Evolutionary conservation across 2,797 vertebrate genomes (phyloP), one percentile per base, ranked within the genome.

Genomic region (Acrossocheilus fasciatus): DNA sequence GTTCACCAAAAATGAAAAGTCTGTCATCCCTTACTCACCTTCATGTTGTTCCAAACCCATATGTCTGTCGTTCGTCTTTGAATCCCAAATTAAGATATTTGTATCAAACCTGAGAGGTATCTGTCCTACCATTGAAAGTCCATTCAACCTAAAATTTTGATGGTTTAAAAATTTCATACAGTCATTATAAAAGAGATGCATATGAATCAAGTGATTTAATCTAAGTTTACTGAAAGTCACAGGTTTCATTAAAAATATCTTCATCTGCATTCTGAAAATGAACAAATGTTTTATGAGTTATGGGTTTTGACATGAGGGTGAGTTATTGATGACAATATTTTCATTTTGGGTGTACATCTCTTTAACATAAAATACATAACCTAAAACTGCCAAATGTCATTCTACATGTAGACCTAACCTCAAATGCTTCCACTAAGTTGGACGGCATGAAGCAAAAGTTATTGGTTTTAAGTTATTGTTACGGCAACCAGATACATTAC

Each of bases 171-270:
- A 30, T 10, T 2, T 69, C 18, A 68, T 26, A 11, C 6, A 66
- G 62, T 17, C 62, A 20, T 69, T 73, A 15, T 17, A 72, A 70
- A 23, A 11, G 9, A 41, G 39, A 70, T 23, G 36, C 36, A 41
- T 70, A 23, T 70, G 10, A 70, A 41, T 70, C 68, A 39, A 70
- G 20, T 70, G 20, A 23, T 70, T 70, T 70, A 70, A 70, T 70
- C 20, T 23, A 57, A 57, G 41, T 43, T 8, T 43, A 43, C 41
- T 43, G 8, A 43, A 43, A 45, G 11, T 43, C 43, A 10, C 9
- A 50, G 14, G 72, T 74, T 30, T 30, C 72, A 74, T 26, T 47
- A 47, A 30, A 64, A 74, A 72, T n/a, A 43, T 72, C 39, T 43
- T 72, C 4, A 50, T 52, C 26, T 75, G 45, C 45, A 20, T 74